These are phyloP conservation scores for Cantharis rufa DNA, from an alignment of 2,888 invertebrate genomes.

Conservation along the genomic window DNA sequence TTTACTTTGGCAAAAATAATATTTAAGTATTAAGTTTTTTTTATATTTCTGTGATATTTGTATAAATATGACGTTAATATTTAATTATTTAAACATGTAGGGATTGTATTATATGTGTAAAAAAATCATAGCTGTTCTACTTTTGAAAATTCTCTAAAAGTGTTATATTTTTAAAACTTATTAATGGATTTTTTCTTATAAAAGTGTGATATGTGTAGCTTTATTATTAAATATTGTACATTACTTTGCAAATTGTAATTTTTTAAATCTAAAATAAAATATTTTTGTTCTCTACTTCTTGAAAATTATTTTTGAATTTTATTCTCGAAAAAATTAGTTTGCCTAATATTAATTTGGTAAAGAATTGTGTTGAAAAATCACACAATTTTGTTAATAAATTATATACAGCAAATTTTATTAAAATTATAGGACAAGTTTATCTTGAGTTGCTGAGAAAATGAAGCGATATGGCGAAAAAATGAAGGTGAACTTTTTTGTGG, in stretches of 20 bases:
- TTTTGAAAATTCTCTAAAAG: slow-evolving; percentile 8
- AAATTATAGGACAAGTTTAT: no score
- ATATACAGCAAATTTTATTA: no score
- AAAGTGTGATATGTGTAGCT: slow-evolving; percentile 29
- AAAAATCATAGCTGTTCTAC: slow-evolving; percentile 12
- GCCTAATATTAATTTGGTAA: no score
- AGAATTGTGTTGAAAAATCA: no score
- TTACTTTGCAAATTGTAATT: slow-evolving; percentile 30
- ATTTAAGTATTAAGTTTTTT: not conserved
- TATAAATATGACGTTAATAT: slow-evolving; percentile 22
- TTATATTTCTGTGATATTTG: slow-evolving; percentile 27
- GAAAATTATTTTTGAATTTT: no score
- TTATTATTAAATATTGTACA: slow-evolving; percentile 25
- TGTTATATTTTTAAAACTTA: slow-evolving; percentile 21
- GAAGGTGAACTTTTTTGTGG: no score
- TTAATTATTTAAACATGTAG: slow-evolving; percentile 4
- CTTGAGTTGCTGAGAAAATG: no score
- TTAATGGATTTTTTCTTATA: slow-evolving; percentile 21
- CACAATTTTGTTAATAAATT: no score
- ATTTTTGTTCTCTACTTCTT: slow-evolving; percentile 15
- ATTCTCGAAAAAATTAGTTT: no score
- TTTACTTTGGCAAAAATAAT: not conserved
- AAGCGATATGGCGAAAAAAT: no score
- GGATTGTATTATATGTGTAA: slow-evolving; percentile 25
- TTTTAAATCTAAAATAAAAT: slow-evolving; percentile 26